Base-by-base conservation (phyloP, 1,140 invertebrate species). In the Phortica variegata region DNA sequence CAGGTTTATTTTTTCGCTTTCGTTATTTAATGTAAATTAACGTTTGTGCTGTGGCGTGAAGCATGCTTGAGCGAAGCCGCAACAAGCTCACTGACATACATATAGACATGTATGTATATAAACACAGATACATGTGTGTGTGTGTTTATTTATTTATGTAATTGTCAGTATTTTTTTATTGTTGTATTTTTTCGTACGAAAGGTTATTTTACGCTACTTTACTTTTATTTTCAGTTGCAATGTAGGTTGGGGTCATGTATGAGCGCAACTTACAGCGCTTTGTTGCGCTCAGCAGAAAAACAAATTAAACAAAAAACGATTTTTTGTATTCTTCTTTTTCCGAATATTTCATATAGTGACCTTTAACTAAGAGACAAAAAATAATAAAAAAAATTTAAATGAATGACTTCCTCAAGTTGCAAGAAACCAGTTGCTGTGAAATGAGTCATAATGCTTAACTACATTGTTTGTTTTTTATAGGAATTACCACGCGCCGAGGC, bases 401-500 rank as follows among this genome's bases (percentile, higher is more conserved):
- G 1, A 32, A 13, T 16, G 19, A 3, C 15, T 13, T 29, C 5
- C 0, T 17, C n/a, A n/a, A n/a, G n/a, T n/a, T n/a, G n/a, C n/a
- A n/a, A n/a, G n/a, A n/a, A n/a, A n/a, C n/a, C n/a, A n/a, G n/a
- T n/a, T n/a, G n/a, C n/a, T n/a, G n/a, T n/a, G n/a, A n/a, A 26
- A 26, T 26, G 23, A 26, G 23, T 26, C 23, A 26, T 26, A 6
- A 6, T 26, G 23, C 10, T 26, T 26, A 26, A 26, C 10, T 26
- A n/a, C n/a, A 16, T 1, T 1, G 18, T 55, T 52, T 36, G 9
- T 15, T 29, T 3, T 52, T 54, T 56, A 36, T 8, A 75, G 73
- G 73, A 75, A 54, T 56, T 75, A 23, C 73, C 73, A 31, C 60
- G 73, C 26, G 73, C 73, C 56, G 73, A 75, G 33, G 73, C 73